A percentile compares a stretch with the other conserved stretches of the same genome.
These are phyloP conservation scores for Operophtera brumata DNA, from an alignment of 2,888 invertebrate species.

Conservation along the genomic window DNA sequence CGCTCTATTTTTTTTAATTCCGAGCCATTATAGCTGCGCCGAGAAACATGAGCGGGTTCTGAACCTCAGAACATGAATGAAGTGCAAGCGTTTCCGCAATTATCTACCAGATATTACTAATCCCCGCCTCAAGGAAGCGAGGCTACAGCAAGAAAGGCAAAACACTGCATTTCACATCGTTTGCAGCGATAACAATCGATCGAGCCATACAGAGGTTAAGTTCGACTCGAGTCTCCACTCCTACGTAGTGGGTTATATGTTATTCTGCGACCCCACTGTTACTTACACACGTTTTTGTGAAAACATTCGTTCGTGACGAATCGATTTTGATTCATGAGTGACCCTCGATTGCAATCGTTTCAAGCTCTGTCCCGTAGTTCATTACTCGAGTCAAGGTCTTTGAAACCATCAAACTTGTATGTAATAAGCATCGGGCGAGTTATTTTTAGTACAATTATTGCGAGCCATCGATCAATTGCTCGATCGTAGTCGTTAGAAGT, in stretches of 20 bases:
- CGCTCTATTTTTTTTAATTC: slow-evolving; percentile 38
- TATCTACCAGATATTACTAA: slow-evolving; percentile 21
- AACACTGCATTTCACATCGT: slow-evolving; percentile 33
- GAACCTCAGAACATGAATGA: slow-evolving; percentile 19
- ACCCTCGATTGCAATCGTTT: slow-evolving; percentile 6
- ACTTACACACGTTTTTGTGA: slow-evolving; percentile 19
- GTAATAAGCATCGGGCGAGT: slow-evolving; percentile 4
- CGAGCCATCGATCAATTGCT: slow-evolving; percentile 26
- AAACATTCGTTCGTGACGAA: slow-evolving; percentile 25
- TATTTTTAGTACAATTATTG: slow-evolving; percentile 9
- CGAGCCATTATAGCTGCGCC: slow-evolving; percentile 23
- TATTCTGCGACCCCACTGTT: too few species aligned
- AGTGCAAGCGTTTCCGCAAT: slow-evolving; percentile 23
- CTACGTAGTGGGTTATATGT: too few species aligned
- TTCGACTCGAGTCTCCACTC: slow-evolving; percentile 16
- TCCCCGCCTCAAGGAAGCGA: slow-evolving; percentile 13
- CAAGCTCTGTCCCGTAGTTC: slow-evolving; percentile 4
- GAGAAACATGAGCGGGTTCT: slow-evolving; percentile 9
- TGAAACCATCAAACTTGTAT: slow-evolving; percentile 6
- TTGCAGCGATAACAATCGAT: slow-evolving; percentile 35
- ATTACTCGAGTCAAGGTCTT: slow-evolving; percentile 13
- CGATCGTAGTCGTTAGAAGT: slow-evolving; percentile 12
- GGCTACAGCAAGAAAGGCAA: slow-evolving; percentile 22
- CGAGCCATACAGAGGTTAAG: slow-evolving; percentile 30
- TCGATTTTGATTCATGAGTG: slow-evolving; percentile 28